These are phyloP conservation scores for Myiothlypis coronata DNA, from an alignment of 2,797 vertebrate genomes.

Conservation along the genomic window DNA sequence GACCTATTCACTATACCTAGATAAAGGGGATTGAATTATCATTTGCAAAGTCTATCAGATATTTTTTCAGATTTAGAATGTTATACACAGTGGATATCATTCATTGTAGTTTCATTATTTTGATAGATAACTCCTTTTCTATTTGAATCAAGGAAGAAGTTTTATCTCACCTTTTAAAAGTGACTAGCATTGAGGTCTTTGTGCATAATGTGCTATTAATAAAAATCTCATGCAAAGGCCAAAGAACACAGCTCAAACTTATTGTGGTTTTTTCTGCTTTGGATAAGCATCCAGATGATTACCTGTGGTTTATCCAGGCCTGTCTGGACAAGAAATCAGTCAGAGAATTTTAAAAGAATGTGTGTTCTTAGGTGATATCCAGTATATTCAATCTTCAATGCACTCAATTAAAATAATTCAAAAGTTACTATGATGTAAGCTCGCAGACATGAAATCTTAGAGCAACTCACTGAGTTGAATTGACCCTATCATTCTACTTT, in stretches of 20 bases:
- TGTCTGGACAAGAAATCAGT: neutral
- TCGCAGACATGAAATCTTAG: neutral
- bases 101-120: neutral
- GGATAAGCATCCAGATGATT: slow-evolving; percentile 2
- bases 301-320: neutral
- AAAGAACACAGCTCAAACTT: neutral
- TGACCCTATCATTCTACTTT: neutral
- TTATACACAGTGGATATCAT: neutral
- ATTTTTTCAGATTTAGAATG: neutral
- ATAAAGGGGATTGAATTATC: neutral
- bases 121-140: neutral
- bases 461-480: neutral
- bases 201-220: neutral
- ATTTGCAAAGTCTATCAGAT: neutral
- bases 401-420: neutral
- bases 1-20: neutral
- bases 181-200: neutral
- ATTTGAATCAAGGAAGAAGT: neutral
- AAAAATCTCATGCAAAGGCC: neutral
- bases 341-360: neutral
- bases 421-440: neutral
- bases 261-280: neutral
- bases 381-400: neutral
- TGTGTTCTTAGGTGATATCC: neutral
- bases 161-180: neutral